These are phyloP conservation scores for Natrix natrix DNA, from an alignment of 2,797 vertebrate genomes.

Conservation along the genomic window DNA sequence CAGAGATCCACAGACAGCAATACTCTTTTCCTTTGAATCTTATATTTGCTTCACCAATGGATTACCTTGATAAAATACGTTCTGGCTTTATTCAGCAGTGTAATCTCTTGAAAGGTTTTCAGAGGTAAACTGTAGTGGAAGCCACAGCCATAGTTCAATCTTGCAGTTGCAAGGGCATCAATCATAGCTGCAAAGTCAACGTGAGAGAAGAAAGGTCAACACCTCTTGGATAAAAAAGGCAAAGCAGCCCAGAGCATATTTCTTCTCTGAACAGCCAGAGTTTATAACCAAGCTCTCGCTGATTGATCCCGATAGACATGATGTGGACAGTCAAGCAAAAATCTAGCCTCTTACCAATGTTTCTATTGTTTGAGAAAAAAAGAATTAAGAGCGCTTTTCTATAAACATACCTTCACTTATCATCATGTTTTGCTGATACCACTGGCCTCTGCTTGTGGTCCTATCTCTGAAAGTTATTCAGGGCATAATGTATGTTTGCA, in stretches of 20 bases:
- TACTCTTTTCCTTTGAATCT: not conserved
- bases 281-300: constrained; percentile 47
- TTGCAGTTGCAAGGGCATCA: constrained; percentile 1
- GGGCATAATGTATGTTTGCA: not conserved
- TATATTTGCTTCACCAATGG: not conserved
- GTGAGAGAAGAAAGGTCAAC: constrained; percentile 6
- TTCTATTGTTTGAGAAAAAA: constrained; percentile 1
- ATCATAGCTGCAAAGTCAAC: constrained; percentile 9
- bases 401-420: not conserved
- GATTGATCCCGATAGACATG: constrained; percentile 33
- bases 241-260: constrained; percentile 55
- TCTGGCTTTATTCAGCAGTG: not conserved
- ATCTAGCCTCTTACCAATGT: not conserved
- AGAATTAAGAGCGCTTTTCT: not conserved
- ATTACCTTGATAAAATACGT: constrained; percentile 2
- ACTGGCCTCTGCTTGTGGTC: not conserved
- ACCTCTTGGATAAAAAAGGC: not conserved
- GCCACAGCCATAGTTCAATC: constrained; percentile 3
- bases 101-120: constrained; percentile 6
- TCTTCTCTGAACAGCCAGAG: constrained; percentile 57
- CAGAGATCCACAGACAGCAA: not conserved
- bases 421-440: not conserved
- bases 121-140: constrained; percentile 3
- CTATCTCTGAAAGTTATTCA: not conserved
- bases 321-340: constrained; percentile 48